Evolutionary conservation across 2,113 vertebrate genomes (phyloP).

Genomic region (Oriolus oriolus): DNA sequence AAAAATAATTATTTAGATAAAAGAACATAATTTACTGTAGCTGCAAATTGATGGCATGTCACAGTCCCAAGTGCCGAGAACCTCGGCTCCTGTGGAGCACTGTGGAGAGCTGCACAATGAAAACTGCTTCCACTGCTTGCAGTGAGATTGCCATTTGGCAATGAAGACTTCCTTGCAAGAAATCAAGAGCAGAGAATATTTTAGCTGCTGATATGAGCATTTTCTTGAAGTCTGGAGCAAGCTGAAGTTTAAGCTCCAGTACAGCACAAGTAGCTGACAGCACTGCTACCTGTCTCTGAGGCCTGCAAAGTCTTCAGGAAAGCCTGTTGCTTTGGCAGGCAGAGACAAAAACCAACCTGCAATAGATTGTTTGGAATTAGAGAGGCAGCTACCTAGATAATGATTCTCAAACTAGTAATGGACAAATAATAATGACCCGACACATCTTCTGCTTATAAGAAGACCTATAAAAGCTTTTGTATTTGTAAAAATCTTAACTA

Average conservation of each 20-base stretch:
- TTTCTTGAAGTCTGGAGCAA: neutral
- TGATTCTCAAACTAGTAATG: neutral
- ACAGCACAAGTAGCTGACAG: neutral
- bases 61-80: neutral
- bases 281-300: neutral
- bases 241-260: neutral
- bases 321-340: neutral
- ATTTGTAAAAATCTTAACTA: neutral
- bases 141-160: neutral
- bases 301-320: neutral
- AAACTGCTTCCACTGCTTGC: neutral
- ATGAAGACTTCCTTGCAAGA: neutral
- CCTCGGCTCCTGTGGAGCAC: neutral
- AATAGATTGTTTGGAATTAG: neutral
- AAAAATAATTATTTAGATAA: neutral
- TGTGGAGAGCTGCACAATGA: neutral
- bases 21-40: neutral
- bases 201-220: neutral
- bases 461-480: neutral
- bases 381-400: neutral
- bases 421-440: neutral
- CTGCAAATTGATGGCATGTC: neutral
- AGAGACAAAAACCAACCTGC: neutral
- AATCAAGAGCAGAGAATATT: neutral
- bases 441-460: neutral